phyloP scores from a whole-genome alignment of 2,888 invertebrate species.

The Protonemura montana region DNA sequence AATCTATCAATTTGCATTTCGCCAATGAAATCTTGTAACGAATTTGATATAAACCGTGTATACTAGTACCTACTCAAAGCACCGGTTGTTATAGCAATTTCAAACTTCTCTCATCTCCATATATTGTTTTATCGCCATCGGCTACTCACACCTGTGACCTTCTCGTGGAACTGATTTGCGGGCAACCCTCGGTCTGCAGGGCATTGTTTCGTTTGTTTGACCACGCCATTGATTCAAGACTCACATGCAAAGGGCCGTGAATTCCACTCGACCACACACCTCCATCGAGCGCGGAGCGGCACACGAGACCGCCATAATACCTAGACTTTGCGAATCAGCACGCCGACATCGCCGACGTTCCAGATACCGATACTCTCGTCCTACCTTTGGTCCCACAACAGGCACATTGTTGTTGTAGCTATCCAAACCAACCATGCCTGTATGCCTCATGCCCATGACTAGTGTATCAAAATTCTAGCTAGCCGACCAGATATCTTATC shows the following conservation, averaged over 20 bases:
- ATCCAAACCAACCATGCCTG: background rate
- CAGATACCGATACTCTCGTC: background rate
- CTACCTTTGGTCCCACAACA: too few species aligned
- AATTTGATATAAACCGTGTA: background rate
- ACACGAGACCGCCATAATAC: background rate
- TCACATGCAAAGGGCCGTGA: background rate
- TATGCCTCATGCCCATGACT: background rate
- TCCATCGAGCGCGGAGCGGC: background rate
- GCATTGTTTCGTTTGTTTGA: background rate
- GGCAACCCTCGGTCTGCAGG: background rate
- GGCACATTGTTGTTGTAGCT: background rate
- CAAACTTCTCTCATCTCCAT: constrained; percentile 3
- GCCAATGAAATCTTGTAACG: background rate
- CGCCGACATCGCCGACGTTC: background rate
- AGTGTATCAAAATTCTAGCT: background rate
- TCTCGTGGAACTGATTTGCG: background rate
- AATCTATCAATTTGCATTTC: background rate
- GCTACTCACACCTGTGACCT: background rate
- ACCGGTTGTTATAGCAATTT: background rate
- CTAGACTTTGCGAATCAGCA: background rate
- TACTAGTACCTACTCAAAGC: background rate
- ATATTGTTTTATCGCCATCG: background rate
- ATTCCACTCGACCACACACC: background rate
- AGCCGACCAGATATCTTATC: background rate
- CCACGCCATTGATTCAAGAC: constrained; percentile 12